phyloP scores from a whole-genome alignment of 2,797 vertebrate genomes.

The Euthynnus affinis region DNA sequence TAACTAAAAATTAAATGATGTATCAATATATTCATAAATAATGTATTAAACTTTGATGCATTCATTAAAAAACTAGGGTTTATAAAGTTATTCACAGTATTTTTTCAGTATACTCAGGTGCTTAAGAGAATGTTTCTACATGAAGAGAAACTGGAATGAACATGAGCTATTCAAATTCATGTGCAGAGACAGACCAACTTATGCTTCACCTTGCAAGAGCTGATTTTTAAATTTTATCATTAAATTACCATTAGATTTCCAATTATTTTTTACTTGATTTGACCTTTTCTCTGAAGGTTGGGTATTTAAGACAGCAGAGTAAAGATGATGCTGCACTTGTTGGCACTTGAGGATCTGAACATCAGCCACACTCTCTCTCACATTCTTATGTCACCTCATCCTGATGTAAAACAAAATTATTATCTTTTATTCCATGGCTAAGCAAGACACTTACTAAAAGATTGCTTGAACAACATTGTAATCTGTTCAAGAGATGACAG shows the following conservation, averaged over 20 bases:
- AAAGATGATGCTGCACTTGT: constrained; percentile 71
- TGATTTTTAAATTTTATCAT: constrained; percentile 59
- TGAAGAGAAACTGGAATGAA: constrained; percentile 83
- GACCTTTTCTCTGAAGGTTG: constrained; percentile 44
- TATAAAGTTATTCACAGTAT: constrained; percentile 87
- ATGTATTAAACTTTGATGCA: constrained; percentile 65
- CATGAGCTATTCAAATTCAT: constrained; percentile 72
- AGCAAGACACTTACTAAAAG: constrained; percentile 78
- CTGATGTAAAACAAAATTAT: constrained; percentile 56
- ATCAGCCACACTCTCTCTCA: constrained; percentile 75
- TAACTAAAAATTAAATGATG: constrained; percentile 65
- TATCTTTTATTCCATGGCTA: constrained; percentile 71
- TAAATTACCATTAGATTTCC: constrained; percentile 50
- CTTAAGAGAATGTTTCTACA: constrained; percentile 78
- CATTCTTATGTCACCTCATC: constrained; percentile 72
- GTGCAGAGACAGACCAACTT: constrained; percentile 62
- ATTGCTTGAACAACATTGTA: constrained; percentile 72
- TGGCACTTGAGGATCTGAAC: constrained; percentile 83
- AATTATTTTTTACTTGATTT: constrained; percentile 49
- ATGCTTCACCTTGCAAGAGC: constrained; percentile 48
- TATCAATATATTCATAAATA: constrained; percentile 72
- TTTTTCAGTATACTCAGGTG: constrained; percentile 82
- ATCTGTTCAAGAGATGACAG: constrained; percentile 78
- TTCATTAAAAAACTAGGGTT: constrained; percentile 80
- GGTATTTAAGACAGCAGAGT: constrained; percentile 59